A percentile compares a stretch with the other conserved stretches of the same genome.
These are phyloP conservation scores for Acanthurus leucopareius DNA, from an alignment of 2,797 vertebrate genomes.

Conservation along the genomic window DNA sequence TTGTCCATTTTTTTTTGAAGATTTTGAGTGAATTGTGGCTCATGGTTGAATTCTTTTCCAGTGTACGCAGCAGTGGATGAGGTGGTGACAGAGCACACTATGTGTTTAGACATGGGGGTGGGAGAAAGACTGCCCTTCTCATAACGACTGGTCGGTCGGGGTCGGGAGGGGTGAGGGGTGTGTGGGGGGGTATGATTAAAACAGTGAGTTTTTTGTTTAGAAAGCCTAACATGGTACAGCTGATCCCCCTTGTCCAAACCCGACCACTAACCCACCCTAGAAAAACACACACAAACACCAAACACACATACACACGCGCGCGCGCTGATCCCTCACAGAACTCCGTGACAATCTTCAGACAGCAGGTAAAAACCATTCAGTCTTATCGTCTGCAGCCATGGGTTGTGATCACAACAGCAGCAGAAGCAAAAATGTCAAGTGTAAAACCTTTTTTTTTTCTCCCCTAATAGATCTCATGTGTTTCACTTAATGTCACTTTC, in stretches of 20 bases:
- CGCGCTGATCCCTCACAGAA: slow-evolving; percentile 20
- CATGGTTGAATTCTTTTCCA: slow-evolving; percentile 67
- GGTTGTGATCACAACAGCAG: slow-evolving; percentile 48
- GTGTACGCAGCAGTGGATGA: slow-evolving; percentile 70
- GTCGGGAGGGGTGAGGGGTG: too few relatives aligned
- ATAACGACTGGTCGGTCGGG: slow-evolving; percentile 51
- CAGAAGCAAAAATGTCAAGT: slow-evolving; percentile 58
- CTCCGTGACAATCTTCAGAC: slow-evolving; percentile 48
- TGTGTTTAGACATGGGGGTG: slow-evolving; percentile 65
- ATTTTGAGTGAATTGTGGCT: slow-evolving; percentile 56
- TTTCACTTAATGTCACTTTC: slow-evolving; percentile 46
- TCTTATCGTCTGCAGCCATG: slow-evolving; percentile 31
- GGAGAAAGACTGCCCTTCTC: slow-evolving; percentile 65
- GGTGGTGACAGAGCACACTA: slow-evolving; percentile 76
- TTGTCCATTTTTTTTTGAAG: slow-evolving; percentile 30
- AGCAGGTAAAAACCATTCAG: slow-evolving; percentile 39
- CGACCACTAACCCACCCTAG: slow-evolving; percentile 44
- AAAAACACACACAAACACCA: slow-evolving; percentile 33
- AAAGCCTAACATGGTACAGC: slow-evolving; percentile 73
- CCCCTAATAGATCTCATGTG: slow-evolving; percentile 68
- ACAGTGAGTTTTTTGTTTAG: slow-evolving; percentile 83
- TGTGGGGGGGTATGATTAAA: slow-evolving; percentile 72
- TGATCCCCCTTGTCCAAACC: slow-evolving; percentile 51
- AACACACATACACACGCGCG: slow-evolving; percentile 25
- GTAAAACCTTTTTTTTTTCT: slow-evolving; percentile 41